Conservation (phyloP, 2,888 invertebrate genomes). For the Synanthedon myopaeformis region DNA sequence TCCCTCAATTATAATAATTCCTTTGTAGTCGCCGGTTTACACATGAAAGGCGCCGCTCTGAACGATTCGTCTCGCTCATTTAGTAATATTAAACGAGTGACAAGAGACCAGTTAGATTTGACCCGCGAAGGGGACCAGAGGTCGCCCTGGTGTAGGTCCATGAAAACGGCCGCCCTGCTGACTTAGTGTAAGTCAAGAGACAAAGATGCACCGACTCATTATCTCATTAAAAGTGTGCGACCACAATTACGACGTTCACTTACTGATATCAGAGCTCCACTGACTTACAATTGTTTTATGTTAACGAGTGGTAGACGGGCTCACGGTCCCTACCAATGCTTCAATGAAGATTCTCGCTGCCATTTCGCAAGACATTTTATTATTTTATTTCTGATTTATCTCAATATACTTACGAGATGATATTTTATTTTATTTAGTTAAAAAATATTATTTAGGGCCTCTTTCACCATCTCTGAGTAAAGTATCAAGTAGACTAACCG, state of each 20-base stretch:
- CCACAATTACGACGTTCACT: slow-evolving; percentile 6
- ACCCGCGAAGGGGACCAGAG: slow-evolving; percentile 8
- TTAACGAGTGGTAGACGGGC: too few species aligned
- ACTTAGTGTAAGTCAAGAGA: slow-evolving; percentile 43
- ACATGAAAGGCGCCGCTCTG: slow-evolving; percentile 55
- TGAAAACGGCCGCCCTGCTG: background rate
- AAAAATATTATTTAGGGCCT: too few species aligned
- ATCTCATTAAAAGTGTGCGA: slow-evolving; percentile 38
- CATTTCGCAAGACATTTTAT: too few species aligned
- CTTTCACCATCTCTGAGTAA: too few species aligned
- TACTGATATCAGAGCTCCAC: background rate
- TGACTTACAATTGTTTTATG: background rate
- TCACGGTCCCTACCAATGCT: too few species aligned
- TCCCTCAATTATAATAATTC: slow-evolving; percentile 35
- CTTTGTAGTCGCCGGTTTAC: slow-evolving; percentile 40
- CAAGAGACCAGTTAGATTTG: slow-evolving; percentile 22
- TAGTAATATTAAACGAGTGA: slow-evolving; percentile 35
- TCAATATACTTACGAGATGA: too few species aligned
- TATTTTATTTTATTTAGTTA: too few species aligned
- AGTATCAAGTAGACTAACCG: too few species aligned
- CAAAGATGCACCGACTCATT: slow-evolving; percentile 56
- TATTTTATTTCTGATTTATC: too few species aligned
- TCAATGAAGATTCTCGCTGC: too few species aligned
- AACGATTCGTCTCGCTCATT: slow-evolving; percentile 64
- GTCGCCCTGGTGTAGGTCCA: background rate